Base-by-base conservation (phyloP, 2,888 invertebrate genomes). In the Mellilla xanthometata region DNA sequence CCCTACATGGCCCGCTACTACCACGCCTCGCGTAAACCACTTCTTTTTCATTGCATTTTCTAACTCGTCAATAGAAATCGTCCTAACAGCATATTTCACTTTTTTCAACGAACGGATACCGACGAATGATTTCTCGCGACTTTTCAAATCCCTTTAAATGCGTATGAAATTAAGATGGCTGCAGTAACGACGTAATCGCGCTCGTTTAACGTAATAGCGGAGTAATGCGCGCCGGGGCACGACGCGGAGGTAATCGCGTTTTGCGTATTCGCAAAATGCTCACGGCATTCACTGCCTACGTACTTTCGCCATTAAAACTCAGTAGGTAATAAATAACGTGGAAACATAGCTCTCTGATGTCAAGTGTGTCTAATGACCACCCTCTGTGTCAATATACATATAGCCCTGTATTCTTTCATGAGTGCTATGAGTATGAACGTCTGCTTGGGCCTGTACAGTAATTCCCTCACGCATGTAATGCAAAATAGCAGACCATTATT, bases 31-130 rank as follows among this genome's bases (percentile, higher is more conserved):
- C 70, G 67, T 76, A 68, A 72, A 74, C 78, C 74, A 84, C 82
- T 82, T 84, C 84, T 89, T 88, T 89, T 86, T 79, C 83, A 79
- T 80, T 78, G 76, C 72, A 84, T 86, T 88, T 89, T 88, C 89
- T 86, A 89, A 88, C 81, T 76, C 72, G 84, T 81, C 76, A 70
- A 79, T 88, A 89, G 88, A 89, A 87, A 88, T 85, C 87, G 80
- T 78, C 72, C 68, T 68, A 78, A 72, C 80, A 72, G 68, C 82
- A 82, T 88, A 83, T 81, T 83, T 87, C 67, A 77, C 76, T 81
- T 81, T 78, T 80, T 75, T 72, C 74, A 68, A 65, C 61, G 59
- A 78, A 80, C 76, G 77, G 80, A 82, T 83, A 82, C 61, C 56
- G 62, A 70, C 62, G 58, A 74, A 76, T 72, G 65, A 62, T 76